A percentile compares a stretch with the other conserved stretches of the same genome.
Conservation (phyloP, 1,140 invertebrate genomes). For the Hylaeus anthracinus region DNA sequence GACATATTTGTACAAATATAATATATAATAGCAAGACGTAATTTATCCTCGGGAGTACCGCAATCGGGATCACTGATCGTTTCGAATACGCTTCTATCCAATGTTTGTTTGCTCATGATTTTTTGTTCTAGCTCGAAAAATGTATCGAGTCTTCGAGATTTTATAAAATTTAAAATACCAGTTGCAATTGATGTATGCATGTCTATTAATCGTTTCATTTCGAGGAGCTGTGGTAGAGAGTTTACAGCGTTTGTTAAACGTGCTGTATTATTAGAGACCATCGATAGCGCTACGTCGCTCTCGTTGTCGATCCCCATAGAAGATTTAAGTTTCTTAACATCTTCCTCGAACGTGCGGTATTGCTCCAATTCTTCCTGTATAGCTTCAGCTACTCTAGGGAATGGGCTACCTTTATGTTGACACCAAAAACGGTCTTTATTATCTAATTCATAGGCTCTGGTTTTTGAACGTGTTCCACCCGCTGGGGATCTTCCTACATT, state of each 20-base stretch:
- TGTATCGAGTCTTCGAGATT: constrained; percentile 94
- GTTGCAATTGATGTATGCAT: constrained; percentile 99
- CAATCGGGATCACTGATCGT: constrained; percentile 92
- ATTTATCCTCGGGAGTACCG: constrained; percentile 95
- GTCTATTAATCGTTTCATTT: constrained; percentile 98
- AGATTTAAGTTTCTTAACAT: constrained; percentile 96
- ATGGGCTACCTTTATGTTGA: constrained; percentile 96
- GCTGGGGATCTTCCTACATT: constrained; percentile 80
- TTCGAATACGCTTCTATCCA: constrained; percentile 90
- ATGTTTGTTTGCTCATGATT: constrained; percentile 92
- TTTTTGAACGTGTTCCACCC: constrained; percentile 86
- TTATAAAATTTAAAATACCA: constrained; percentile 94
- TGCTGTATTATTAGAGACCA: constrained; percentile 97
- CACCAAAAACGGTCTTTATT: constrained; percentile 95
- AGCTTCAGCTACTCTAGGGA: constrained; percentile 98
- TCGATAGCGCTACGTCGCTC: constrained; percentile 87
- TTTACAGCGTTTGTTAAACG: constrained; percentile 96
- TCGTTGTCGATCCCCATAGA: constrained; percentile 94
- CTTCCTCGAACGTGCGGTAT: constrained; percentile 95
- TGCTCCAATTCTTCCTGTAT: constrained; percentile 99
- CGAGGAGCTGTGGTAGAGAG: constrained; percentile 96
- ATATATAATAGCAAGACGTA: constrained; percentile 97
- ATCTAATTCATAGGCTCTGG: constrained; percentile 95
- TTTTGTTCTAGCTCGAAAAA: constrained; percentile 99
- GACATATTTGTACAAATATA: constrained; percentile 92